Percentiles rank a stretch among this genome's conserved stretches.
Conservation (phyloP, 92 coral and sea anemone species). For the Zoanthus sansibaricus region DNA sequence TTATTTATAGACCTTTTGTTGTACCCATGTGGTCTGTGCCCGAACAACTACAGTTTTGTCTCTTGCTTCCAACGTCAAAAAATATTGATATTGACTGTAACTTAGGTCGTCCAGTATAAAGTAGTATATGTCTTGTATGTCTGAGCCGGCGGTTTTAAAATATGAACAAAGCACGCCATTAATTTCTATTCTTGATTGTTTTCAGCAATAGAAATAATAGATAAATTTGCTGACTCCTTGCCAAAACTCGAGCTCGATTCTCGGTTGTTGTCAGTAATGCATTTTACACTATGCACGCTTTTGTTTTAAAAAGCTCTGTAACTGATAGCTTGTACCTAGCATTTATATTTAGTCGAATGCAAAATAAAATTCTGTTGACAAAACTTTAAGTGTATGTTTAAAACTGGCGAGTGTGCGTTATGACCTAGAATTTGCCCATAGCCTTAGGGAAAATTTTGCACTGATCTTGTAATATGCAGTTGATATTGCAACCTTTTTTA, state of each 20-base stretch:
- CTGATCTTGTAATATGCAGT: neutral
- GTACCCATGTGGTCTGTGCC: constrained; percentile 34
- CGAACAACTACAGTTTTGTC: neutral
- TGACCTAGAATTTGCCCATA: constrained; percentile 10
- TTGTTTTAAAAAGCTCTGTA: too few relatives aligned
- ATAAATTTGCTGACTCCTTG: too few relatives aligned
- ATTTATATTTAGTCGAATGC: constrained; percentile 9
- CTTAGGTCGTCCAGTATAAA: neutral
- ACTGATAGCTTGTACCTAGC: neutral
- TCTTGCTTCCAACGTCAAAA: constrained; percentile 1
- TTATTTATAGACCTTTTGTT: constrained; percentile 48
- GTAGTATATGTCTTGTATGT: neutral
- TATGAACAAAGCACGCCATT: neutral
- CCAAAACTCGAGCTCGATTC: too few relatives aligned
- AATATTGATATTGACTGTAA: constrained; percentile 18
- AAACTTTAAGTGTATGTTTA: constrained; percentile 12
- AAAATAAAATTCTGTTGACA: neutral
- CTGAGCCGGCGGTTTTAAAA: neutral
- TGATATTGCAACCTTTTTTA: constrained; percentile 1
- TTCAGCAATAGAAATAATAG: too few relatives aligned
- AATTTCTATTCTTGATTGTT: too few relatives aligned
- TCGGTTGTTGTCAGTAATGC: too few relatives aligned
- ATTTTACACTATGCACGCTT: too few relatives aligned
- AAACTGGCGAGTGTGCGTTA: neutral
- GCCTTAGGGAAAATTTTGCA: constrained; percentile 12